A percentile compares a stretch with the other conserved stretches of the same genome.
These are phyloP conservation scores for Habroteleia sp. DNA, from an alignment of 2,888 invertebrate genomes.

Conservation along the genomic window DNA sequence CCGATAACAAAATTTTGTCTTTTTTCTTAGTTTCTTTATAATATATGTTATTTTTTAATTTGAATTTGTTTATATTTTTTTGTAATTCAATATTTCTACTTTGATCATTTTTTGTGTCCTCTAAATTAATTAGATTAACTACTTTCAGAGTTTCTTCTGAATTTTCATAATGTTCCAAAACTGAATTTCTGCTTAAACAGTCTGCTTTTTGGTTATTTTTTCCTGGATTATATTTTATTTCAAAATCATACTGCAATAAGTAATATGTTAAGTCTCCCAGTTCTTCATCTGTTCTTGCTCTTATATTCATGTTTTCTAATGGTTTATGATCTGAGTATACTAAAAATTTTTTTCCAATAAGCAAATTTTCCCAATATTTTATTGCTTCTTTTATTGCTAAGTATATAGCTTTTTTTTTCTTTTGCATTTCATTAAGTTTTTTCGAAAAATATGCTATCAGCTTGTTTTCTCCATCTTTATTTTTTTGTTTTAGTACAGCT, in stretches of 20 bases:
- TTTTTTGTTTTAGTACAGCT: constrained; percentile 17
- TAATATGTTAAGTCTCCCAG: constrained; percentile 10
- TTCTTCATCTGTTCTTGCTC: constrained; percentile 14
- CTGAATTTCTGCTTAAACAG: constrained; percentile 2
- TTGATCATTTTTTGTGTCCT: constrained; percentile 1
- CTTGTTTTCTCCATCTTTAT: constrained; percentile 6
- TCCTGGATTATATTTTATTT: constrained; percentile 15
- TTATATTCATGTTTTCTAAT: constrained; percentile 22
- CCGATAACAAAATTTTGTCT: constrained; percentile 60
- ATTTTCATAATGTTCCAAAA: constrained; percentile 1
- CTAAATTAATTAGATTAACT: constrained; percentile 1
- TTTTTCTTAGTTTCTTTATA: constrained; percentile 52
- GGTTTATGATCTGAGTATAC: constrained; percentile 18
- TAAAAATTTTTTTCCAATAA: constrained; percentile 13
- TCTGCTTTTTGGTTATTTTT: constrained; percentile 19
- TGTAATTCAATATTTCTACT: constrained; percentile 7
- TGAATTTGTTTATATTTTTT: constrained; percentile 35
- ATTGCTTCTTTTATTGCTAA: constrained; percentile 9
- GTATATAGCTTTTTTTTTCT: constrained; percentile 1
- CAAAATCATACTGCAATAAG: constrained; percentile 9
- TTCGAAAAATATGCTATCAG: constrained; percentile 20
- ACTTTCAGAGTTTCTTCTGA: neutral
- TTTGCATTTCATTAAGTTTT: constrained; percentile 9
- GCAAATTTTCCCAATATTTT: constrained; percentile 3
- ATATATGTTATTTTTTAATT: constrained; percentile 24